phyloP scores from a whole-genome alignment of 2,888 invertebrate species.

The Gymnocheta viridis region DNA sequence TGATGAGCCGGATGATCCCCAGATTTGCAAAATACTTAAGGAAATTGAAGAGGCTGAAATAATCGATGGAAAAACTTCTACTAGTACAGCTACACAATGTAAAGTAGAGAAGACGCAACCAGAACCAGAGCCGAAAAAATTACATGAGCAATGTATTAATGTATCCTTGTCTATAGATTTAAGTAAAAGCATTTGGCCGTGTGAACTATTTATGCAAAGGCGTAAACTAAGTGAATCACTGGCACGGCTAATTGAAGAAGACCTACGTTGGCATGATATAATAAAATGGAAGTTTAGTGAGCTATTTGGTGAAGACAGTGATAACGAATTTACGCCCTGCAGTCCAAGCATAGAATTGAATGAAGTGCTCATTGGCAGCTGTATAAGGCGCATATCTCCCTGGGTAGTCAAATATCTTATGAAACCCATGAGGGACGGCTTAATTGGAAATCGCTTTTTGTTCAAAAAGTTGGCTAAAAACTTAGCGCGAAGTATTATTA shows the following conservation, averaged over 20 bases:
- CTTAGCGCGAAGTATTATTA: constrained; percentile 76
- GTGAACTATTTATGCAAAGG: constrained; percentile 77
- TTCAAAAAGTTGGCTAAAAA: constrained; percentile 79
- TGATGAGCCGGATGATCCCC: constrained; percentile 73
- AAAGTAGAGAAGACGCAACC: neutral
- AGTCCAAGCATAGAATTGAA: constrained; percentile 80
- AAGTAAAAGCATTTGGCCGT: constrained; percentile 79
- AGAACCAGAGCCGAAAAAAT: neutral
- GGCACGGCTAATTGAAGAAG: constrained; percentile 75
- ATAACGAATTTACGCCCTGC: constrained; percentile 78
- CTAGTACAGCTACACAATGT: neutral
- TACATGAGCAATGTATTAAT: neutral
- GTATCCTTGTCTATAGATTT: constrained; percentile 69
- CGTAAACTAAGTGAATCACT: constrained; percentile 74
- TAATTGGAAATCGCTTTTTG: constrained; percentile 78
- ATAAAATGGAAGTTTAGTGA: constrained; percentile 75
- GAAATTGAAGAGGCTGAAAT: constrained; percentile 74
- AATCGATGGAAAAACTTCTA: constrained; percentile 24
- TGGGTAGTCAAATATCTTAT: constrained; percentile 80
- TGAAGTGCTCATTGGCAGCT: constrained; percentile 77
- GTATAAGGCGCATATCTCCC: constrained; percentile 79
- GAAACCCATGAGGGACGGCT: constrained; percentile 78
- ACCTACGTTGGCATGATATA: constrained; percentile 77
- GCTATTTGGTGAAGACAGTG: constrained; percentile 80
- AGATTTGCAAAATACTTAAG: constrained; percentile 73